phyloP scores from a whole-genome alignment of 2,797 vertebrate species.

The Cynopterus sphinx region DNA sequence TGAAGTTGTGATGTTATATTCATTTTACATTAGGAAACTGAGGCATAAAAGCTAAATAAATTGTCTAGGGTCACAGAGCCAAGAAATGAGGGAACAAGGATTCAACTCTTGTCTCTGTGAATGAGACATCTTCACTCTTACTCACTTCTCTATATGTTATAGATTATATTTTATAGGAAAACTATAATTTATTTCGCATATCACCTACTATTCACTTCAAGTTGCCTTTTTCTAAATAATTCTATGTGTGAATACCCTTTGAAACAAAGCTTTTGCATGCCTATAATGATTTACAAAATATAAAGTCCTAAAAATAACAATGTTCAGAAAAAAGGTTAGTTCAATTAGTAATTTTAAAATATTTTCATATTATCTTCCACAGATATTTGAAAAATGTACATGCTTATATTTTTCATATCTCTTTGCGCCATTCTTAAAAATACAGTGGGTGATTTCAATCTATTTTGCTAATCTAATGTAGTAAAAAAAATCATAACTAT shows the following conservation, averaged over 20 bases:
- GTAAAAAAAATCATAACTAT: neutral
- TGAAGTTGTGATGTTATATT: neutral
- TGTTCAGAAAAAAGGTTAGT: neutral
- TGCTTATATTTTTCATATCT: neutral
- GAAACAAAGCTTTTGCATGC: neutral
- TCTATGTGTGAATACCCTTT: neutral
- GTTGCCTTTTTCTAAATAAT: neutral
- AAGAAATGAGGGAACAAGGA: neutral
- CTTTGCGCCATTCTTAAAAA: neutral
- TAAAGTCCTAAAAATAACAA: neutral
- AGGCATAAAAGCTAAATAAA: neutral
- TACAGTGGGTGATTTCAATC: neutral
- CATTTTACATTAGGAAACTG: neutral
- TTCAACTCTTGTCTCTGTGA: neutral
- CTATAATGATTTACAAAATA: neutral
- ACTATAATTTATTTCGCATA: neutral
- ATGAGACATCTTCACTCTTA: neutral
- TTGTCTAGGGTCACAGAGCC: neutral
- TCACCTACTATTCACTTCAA: neutral
- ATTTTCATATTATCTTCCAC: neutral
- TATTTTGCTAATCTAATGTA: neutral
- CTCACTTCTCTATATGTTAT: neutral
- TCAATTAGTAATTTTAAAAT: neutral
- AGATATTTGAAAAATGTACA: neutral
- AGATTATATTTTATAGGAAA: neutral